These are phyloP conservation scores for Periophthalmus modestus DNA, from an alignment of 2,113 vertebrate genomes.

Conservation along the genomic window DNA sequence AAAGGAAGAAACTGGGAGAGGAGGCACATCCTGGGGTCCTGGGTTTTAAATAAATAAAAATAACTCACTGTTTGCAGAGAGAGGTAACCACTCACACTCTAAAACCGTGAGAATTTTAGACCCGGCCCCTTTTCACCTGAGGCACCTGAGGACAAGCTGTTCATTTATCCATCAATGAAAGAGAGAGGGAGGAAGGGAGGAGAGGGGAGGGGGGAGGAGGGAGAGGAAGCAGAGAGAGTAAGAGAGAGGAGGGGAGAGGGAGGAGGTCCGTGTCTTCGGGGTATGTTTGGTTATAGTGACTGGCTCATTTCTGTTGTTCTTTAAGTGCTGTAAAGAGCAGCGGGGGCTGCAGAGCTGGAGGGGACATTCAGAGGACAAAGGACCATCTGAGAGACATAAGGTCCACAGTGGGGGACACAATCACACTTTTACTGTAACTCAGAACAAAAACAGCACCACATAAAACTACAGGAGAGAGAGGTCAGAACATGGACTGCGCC, in stretches of 20 bases:
- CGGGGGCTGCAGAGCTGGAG: neutral
- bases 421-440: too few species aligned
- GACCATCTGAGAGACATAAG: neutral
- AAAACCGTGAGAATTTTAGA: slow-evolving; percentile 13
- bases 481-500: too few species aligned
- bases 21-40: too few species aligned
- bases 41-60: too few species aligned
- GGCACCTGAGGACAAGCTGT: slow-evolving; percentile 49
- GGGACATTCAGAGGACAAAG: neutral
- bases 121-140: slow-evolving; percentile 27
- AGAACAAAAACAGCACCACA: neutral
- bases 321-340: neutral
- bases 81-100: slow-evolving; percentile 36
- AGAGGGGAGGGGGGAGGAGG: neutral
- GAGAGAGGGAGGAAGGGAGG: too few species aligned
- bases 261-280: neutral
- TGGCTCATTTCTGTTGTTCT: neutral
- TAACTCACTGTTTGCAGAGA: too few species aligned
- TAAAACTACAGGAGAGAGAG: neutral
- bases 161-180: slow-evolving; percentile 42
- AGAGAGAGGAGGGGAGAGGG: neutral
- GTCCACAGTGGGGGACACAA: neutral
- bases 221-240: neutral
- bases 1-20: too few species aligned
- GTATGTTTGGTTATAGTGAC: too few species aligned